These are phyloP conservation scores for Gopherus evgoodei DNA, from an alignment of 2,113 vertebrate genomes.

Conservation along the genomic window DNA sequence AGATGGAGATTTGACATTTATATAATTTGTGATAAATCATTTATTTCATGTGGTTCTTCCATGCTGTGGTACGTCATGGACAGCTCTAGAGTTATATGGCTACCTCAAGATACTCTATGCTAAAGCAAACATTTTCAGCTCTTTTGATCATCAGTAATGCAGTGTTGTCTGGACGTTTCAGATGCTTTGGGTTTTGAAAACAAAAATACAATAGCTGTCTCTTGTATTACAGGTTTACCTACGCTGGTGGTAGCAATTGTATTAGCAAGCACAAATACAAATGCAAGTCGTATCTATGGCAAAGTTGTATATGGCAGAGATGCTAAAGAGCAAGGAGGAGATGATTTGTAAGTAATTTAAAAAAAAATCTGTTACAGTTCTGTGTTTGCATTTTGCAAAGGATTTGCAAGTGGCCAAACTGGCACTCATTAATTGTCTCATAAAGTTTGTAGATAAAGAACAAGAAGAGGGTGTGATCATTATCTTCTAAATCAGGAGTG, in stretches of 20 bases:
- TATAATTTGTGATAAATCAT: background rate
- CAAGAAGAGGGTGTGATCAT: background rate
- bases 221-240: slow-evolving; percentile 87
- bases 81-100: background rate
- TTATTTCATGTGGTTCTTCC: background rate
- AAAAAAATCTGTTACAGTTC: background rate
- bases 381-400: background rate
- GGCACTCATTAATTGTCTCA: background rate
- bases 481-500: background rate
- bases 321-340: slow-evolving; percentile 74
- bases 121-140: background rate
- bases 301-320: slow-evolving; percentile 78
- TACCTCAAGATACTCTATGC: background rate
- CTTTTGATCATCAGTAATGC: background rate
- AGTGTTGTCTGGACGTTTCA: background rate
- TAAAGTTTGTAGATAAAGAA: background rate
- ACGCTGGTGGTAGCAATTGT: slow-evolving; percentile 86
- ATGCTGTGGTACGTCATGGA: background rate
- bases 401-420: background rate
- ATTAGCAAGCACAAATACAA: slow-evolving; percentile 81
- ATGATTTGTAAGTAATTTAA: slow-evolving; percentile 89
- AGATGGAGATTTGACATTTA: background rate
- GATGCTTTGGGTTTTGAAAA: background rate
- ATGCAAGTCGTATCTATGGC: slow-evolving; percentile 80
- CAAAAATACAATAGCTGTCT: background rate